Percentiles rank a stretch among this genome's conserved stretches.
These are phyloP conservation scores for Rhynchophorus ferrugineus DNA, from an alignment of 1,140 invertebrate species.

Conservation along the genomic window DNA sequence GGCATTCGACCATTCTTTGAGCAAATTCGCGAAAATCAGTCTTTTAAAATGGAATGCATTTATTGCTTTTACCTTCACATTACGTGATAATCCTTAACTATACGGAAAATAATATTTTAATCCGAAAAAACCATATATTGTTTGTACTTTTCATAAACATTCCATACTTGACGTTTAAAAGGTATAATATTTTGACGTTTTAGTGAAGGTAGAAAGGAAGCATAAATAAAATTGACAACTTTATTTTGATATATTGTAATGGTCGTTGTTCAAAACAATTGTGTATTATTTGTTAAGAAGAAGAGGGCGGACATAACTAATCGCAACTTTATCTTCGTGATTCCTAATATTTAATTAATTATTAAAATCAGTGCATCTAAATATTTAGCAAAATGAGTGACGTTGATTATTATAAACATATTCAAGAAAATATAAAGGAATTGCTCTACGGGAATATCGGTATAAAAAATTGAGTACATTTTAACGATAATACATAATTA, in stretches of 20 bases:
- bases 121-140: background rate
- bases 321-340: too few relatives aligned
- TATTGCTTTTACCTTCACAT: background rate
- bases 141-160: constrained; percentile 4
- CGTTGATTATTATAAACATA: background rate
- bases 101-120: background rate
- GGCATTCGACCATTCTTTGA: background rate
- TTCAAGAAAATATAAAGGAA: background rate
- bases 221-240: too few relatives aligned
- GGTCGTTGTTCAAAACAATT: too few relatives aligned
- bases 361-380: too few relatives aligned
- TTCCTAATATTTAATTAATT: too few relatives aligned
- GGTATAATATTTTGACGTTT: constrained; percentile 10
- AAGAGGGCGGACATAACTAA: too few relatives aligned
- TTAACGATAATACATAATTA: background rate
- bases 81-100: background rate
- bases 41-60: background rate
- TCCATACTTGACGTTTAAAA: too few relatives aligned
- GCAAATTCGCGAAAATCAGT: background rate
- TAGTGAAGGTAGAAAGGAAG: too few relatives aligned
- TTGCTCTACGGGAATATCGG: background rate
- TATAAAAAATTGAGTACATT: background rate
- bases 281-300: too few relatives aligned
- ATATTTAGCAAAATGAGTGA: background rate
- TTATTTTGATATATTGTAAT: too few relatives aligned